Conservation (phyloP, 2,797 vertebrate species). For the Acanthopagrus latus region DNA sequence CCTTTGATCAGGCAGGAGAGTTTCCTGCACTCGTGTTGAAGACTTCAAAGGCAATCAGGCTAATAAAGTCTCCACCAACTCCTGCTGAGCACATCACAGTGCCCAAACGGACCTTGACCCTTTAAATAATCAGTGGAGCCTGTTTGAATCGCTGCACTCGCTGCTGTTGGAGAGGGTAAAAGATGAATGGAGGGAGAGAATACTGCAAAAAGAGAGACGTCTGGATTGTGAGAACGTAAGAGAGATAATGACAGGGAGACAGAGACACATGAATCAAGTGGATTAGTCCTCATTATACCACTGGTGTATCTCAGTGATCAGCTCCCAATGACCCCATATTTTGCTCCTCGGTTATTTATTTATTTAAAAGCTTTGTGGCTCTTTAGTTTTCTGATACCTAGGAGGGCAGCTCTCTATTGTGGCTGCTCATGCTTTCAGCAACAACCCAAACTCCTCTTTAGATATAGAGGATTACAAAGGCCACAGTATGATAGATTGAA, state of each 20-base stretch:
- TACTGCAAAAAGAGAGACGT: neutral
- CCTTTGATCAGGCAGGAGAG: constrained; percentile 62
- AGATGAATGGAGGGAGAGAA: constrained; percentile 30
- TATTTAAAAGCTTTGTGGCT: constrained; percentile 36
- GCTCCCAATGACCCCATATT: constrained; percentile 34
- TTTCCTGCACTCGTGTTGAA: constrained; percentile 53
- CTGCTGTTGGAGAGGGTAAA: constrained; percentile 19
- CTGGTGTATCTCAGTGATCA: constrained; percentile 34
- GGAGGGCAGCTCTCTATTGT: constrained; percentile 40
- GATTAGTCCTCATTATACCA: constrained; percentile 31
- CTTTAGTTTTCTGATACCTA: constrained; percentile 40
- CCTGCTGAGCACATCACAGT: constrained; percentile 63
- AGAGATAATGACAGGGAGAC: constrained; percentile 39
- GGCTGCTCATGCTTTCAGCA: constrained; percentile 27
- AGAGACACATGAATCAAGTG: constrained; percentile 7
- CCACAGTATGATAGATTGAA: constrained; percentile 51
- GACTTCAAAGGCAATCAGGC: constrained; percentile 71
- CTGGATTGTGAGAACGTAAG: constrained; percentile 6
- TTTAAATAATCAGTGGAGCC: constrained; percentile 53
- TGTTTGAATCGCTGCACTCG: constrained; percentile 39
- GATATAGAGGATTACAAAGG: constrained; percentile 48
- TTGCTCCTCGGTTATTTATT: constrained; percentile 41
- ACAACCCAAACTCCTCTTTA: constrained; percentile 48
- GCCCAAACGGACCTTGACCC: constrained; percentile 53
- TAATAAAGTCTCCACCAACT: constrained; percentile 59